Conservation (phyloP, 2,113 vertebrate species). For the Hiodon alosoides region DNA sequence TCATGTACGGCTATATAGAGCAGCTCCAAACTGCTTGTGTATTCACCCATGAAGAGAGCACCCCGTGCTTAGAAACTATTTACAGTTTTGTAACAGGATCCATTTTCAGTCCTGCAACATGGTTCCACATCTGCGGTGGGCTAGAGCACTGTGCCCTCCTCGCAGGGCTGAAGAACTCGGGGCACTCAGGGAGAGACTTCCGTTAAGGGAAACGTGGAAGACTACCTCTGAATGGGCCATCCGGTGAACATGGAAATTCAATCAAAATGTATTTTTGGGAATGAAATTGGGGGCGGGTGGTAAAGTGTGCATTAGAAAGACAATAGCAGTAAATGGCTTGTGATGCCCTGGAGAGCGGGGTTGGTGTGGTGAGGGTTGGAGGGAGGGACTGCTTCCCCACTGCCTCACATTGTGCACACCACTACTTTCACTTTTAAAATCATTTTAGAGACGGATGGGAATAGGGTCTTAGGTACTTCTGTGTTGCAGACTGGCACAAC, state of each 20-base stretch:
- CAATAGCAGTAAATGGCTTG: not conserved
- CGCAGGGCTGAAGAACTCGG: not conserved
- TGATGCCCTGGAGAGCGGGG: not conserved
- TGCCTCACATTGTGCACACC: no score
- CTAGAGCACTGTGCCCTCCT: not conserved
- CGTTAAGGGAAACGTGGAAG: not conserved
- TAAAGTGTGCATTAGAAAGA: not conserved
- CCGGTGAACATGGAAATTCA: conserved; percentile 21
- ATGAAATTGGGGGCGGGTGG: not conserved
- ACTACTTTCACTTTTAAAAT: no score
- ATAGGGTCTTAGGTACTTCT: no score
- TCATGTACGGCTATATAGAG: conserved; percentile 23
- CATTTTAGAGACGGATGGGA: no score
- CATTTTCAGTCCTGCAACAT: not conserved
- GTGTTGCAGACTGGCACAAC: no score
- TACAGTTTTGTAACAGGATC: conserved; percentile 6
- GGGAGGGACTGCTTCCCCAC: not conserved
- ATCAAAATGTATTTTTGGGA: conserved; percentile 10
- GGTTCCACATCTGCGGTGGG: not conserved
- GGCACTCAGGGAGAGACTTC: not conserved
- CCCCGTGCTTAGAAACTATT: not conserved
- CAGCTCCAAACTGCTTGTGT: conserved; percentile 2
- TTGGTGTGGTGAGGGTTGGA: not conserved
- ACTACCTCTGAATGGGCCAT: not conserved
- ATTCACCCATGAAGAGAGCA: conserved; percentile 27